phyloP scores from a whole-genome alignment of 2,113 vertebrate genomes.

The Rhineura floridana region DNA sequence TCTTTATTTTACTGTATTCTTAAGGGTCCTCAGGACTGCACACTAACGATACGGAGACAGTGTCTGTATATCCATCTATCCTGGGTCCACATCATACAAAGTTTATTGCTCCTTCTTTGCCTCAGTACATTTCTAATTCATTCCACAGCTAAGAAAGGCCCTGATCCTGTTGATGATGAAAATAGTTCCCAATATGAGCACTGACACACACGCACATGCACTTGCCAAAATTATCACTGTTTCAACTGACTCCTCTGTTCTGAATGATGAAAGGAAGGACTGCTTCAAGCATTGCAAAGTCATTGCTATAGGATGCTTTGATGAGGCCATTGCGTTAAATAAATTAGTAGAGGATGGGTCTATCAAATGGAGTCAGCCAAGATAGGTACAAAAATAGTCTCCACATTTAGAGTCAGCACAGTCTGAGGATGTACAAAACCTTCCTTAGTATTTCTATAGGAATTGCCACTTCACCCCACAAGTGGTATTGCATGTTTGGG shows the following conservation, averaged over 20 bases:
- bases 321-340: not conserved
- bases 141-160: not conserved
- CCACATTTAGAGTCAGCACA: not conserved
- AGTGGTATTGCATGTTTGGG: too few relatives aligned
- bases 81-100: not conserved
- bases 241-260: too few relatives aligned
- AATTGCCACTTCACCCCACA: not conserved
- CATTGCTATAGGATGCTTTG: not conserved
- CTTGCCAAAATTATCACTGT: too few relatives aligned
- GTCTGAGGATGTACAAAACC: not conserved
- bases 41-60: not conserved
- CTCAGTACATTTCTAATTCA: not conserved
- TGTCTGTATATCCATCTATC: not conserved
- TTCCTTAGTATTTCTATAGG: not conserved
- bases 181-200: not conserved
- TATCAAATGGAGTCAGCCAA: not conserved
- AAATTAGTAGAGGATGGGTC: not conserved
- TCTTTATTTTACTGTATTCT: not conserved
- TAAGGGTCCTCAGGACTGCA: not conserved
- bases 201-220: not conserved
- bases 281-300: not conserved
- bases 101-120: not conserved
- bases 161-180: not conserved
- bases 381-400: not conserved
- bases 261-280: not conserved